Evolutionary conservation across 2,113 vertebrate species (phyloP), one percentile per base, ranked within the genome.

Genomic region (Scomber scombrus): DNA sequence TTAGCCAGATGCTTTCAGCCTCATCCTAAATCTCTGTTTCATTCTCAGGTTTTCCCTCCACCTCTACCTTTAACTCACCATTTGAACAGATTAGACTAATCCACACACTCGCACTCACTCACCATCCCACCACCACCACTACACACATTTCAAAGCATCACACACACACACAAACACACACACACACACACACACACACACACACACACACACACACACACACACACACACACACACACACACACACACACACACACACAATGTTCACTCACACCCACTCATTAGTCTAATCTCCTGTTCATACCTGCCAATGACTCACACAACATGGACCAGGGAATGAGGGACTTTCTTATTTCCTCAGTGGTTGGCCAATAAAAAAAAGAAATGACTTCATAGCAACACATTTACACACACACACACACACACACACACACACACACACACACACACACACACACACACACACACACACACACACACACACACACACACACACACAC

Each of bases 241-340:
- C 57, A 40, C 31, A 61, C 29, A 60, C 57, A 18, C 31, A 40
- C n/a, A 62, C 6, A 47, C 3, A 34, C 31, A 40, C 7, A 7
- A 60, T 6, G 12, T 31, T 50, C 74, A 66, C 61, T 19, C 78
- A 60, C 69, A 71, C 71, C 4, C 51, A 78, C 58, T 26, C 78
- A 75, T 73, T 73, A 73, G 72, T 88, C 71, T 86, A 89, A 90
- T 91, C 87, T 81, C 69, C 64, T 73, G 14, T 55, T 81, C 74
- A 31, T 89, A 90, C 85, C 81, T 88, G 81, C 60, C 65, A 72
- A 70, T 80, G 73, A 85, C 75, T 88, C 86, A 76, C 80, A 45
- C 64, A 85, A 86, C 89, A 82, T 84, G 84, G 86, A 88, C 74
- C 62, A 75, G 81, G 85, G 92, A 90, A 46, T 82, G 63, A 79